These are phyloP conservation scores for Halesus radiatus DNA, from an alignment of 1,140 invertebrate species.

Conservation along the genomic window DNA sequence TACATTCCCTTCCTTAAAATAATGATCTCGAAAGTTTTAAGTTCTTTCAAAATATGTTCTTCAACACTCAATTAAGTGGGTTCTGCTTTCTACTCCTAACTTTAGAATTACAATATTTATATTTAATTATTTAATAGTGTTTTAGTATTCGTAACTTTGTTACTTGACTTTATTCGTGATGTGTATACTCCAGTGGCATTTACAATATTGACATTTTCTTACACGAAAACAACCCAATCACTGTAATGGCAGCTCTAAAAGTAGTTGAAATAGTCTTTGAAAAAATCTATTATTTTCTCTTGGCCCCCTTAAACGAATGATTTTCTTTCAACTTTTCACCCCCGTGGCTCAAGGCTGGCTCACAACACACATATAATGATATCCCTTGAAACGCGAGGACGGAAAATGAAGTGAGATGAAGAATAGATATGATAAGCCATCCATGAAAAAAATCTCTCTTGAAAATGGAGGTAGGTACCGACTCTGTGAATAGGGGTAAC, in stretches of 20 bases:
- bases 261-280: neutral
- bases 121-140: too few relatives aligned
- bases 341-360: neutral
- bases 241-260: neutral
- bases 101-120: too few relatives aligned
- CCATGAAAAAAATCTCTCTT: conserved; percentile 48
- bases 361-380: neutral
- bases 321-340: neutral
- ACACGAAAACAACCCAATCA: neutral
- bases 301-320: conserved; percentile 3
- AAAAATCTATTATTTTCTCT: neutral
- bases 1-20: too few relatives aligned
- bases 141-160: too few relatives aligned
- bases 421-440: conserved; percentile 47
- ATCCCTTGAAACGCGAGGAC: conserved; percentile 20
- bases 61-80: too few relatives aligned
- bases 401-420: conserved; percentile 50
- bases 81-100: too few relatives aligned
- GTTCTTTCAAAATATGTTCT: too few relatives aligned
- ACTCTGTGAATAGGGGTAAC: conserved; percentile 47
- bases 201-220: neutral
- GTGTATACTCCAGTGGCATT: too few relatives aligned
- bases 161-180: too few relatives aligned
- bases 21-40: too few relatives aligned
- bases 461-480: conserved; percentile 49